Conservation (phyloP, 92 coral and sea anemone species). For the Porites lobata region DNA sequence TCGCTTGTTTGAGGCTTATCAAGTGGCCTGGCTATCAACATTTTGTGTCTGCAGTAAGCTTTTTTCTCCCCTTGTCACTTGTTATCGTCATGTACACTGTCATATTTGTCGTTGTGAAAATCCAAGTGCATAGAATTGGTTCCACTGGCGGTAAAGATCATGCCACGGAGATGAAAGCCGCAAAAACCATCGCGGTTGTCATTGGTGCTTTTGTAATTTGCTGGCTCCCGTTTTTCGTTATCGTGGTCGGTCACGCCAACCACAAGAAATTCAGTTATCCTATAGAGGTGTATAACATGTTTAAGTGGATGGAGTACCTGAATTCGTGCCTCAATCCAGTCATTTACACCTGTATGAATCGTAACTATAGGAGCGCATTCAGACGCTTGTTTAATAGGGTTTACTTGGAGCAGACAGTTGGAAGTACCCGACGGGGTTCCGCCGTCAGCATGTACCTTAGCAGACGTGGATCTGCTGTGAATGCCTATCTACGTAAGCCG, state of each 20-base stretch:
- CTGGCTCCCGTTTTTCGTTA: slow-evolving; percentile 89
- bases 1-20: slow-evolving; percentile 54
- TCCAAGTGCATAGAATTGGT: slow-evolving; percentile 76
- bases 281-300: slow-evolving; percentile 62
- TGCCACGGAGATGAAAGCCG: slow-evolving; percentile 90
- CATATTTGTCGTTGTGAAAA: slow-evolving; percentile 81
- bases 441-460: slow-evolving; percentile 34
- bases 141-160: slow-evolving; percentile 69
- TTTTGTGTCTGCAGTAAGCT: slow-evolving; percentile 70
- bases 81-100: slow-evolving; percentile 77
- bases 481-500: slow-evolving; percentile 36
- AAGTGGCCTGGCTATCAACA: slow-evolving; percentile 60
- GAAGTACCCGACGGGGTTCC: slow-evolving; percentile 60
- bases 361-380: slow-evolving; percentile 84
- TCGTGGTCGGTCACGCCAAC: slow-evolving; percentile 76
- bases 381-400: slow-evolving; percentile 69
- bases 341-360: slow-evolving; percentile 91
- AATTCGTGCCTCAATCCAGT: slow-evolving; percentile 90
- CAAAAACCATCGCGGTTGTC: slow-evolving; percentile 91
- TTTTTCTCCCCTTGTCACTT: slow-evolving; percentile 70
- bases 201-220: slow-evolving; percentile 88
- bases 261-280: slow-evolving; percentile 40
- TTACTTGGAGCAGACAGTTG: slow-evolving; percentile 60
- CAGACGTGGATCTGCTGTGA: slow-evolving; percentile 51
- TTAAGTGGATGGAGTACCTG: slow-evolving; percentile 89